phyloP scores from a whole-genome alignment of 2,113 vertebrate species.

The Acrocephalus kingi region DNA sequence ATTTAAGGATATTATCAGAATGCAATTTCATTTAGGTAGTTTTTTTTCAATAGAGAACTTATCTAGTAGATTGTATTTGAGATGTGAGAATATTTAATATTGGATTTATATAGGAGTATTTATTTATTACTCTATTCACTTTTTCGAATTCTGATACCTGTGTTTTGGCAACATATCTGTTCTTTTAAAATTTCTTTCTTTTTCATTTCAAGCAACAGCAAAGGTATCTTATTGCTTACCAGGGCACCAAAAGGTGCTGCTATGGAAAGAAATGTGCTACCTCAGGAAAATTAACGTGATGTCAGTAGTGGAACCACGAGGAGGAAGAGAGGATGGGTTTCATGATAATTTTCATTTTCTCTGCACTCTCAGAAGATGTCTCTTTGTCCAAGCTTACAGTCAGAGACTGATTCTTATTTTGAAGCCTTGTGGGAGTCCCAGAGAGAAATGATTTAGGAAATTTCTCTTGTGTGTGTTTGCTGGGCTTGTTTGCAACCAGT shows the following conservation, averaged over 20 bases:
- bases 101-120: neutral
- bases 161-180: neutral
- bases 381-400: neutral
- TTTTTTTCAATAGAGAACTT: neutral
- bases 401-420: neutral
- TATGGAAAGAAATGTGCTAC: neutral
- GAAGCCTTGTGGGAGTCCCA: neutral
- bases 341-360: neutral
- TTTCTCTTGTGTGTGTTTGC: neutral
- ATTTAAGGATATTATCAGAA: neutral
- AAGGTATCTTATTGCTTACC: neutral
- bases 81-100: neutral
- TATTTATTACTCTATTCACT: neutral
- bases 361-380: neutral
- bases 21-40: neutral
- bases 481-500: neutral
- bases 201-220: neutral
- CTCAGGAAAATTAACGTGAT: neutral
- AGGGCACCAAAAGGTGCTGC: neutral
- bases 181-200: neutral
- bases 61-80: neutral
- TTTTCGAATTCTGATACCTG: neutral
- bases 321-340: neutral
- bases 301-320: accelerated
- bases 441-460: neutral